A percentile compares a stretch with the other conserved stretches of the same genome.
phyloP scores from a whole-genome alignment of 1,140 invertebrate genomes.

The Nilaparvata lugens region DNA sequence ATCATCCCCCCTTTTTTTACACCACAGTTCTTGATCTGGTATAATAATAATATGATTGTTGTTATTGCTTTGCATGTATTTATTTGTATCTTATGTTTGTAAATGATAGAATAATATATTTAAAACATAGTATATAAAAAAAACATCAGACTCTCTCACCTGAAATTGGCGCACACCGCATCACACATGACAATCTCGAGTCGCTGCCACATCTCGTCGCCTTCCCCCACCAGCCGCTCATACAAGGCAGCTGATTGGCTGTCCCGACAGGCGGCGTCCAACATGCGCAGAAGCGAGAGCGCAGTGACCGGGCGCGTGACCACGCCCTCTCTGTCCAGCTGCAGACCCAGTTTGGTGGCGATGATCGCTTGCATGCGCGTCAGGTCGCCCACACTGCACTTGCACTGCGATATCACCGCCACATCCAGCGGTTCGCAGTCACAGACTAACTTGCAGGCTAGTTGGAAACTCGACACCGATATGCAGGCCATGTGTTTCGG shows the following conservation, averaged over 20 bases:
- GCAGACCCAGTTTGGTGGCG: conserved; percentile 54
- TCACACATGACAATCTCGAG: conserved; percentile 63
- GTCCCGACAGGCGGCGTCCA: conserved; percentile 46
- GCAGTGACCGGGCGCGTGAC: conserved; percentile 45
- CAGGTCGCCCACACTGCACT: conserved; percentile 63
- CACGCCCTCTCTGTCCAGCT: conserved; percentile 33
- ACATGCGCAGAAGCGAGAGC: conserved; percentile 54
- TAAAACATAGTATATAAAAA: too few relatives aligned
- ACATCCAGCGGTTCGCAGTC: conserved; percentile 37
- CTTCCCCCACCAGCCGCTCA: conserved; percentile 13
- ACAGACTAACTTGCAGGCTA: conserved; percentile 42
- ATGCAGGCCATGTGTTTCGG: conserved; percentile 62
- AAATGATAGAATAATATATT: too few relatives aligned
- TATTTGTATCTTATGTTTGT: too few relatives aligned
- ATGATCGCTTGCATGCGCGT: conserved; percentile 63
- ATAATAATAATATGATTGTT: too few relatives aligned
- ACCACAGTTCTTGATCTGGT: too few relatives aligned
- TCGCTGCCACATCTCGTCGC: conserved; percentile 50
- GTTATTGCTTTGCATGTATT: too few relatives aligned
- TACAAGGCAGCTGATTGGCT: background rate
- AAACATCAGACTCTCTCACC: too few relatives aligned
- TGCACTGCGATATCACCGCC: conserved; percentile 55
- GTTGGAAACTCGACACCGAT: conserved; percentile 57
- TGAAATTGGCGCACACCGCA: conserved; percentile 52
- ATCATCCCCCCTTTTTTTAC: too few relatives aligned